Conservation (phyloP, 37 sponge, comb jelly and placozoan genomes). For the Axinella damicornis region DNA sequence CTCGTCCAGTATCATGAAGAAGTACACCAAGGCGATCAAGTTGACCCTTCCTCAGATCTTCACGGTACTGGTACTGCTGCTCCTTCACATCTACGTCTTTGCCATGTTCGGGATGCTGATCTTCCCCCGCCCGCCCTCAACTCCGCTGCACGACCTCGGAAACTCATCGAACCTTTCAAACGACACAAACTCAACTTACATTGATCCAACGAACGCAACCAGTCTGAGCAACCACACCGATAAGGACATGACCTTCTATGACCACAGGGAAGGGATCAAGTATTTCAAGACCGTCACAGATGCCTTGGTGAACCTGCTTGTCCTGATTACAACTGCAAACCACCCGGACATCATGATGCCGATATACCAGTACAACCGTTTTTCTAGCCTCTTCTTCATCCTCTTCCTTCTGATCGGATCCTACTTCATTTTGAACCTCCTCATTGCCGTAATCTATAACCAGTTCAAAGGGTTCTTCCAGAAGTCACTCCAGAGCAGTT, state of each 20-base stretch:
- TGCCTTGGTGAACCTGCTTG: constrained; percentile 77
- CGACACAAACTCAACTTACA: too few species aligned
- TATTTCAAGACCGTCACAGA: constrained; percentile 75
- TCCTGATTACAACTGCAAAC: constrained; percentile 95
- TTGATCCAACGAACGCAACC: too few species aligned
- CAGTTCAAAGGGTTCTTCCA: constrained; percentile 90
- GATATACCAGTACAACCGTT: constrained; percentile 88
- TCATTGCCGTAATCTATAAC: constrained; percentile 95
- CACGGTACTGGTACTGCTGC: constrained; percentile 80
- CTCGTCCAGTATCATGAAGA: constrained; percentile 94
- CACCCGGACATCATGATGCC: constrained; percentile 98
- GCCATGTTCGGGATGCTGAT: constrained; percentile 90
- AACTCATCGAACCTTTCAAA: too few species aligned
- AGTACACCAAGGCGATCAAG: constrained; percentile 84
- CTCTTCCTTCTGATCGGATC: constrained; percentile 84
- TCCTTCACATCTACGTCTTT: constrained; percentile 86
- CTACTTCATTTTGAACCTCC: constrained; percentile 89
- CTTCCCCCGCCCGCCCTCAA: constrained; percentile 73
- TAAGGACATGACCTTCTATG: constrained; percentile 1
- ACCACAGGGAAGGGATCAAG: constrained; percentile 54
- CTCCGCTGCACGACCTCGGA: too few species aligned
- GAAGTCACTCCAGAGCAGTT: constrained; percentile 87
- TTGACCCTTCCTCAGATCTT: constrained; percentile 85
- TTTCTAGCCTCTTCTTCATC: constrained; percentile 90
- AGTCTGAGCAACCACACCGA: not conserved